Conservation (phyloP, 2,797 vertebrate species). For the Nyctalus aviator region DNA sequence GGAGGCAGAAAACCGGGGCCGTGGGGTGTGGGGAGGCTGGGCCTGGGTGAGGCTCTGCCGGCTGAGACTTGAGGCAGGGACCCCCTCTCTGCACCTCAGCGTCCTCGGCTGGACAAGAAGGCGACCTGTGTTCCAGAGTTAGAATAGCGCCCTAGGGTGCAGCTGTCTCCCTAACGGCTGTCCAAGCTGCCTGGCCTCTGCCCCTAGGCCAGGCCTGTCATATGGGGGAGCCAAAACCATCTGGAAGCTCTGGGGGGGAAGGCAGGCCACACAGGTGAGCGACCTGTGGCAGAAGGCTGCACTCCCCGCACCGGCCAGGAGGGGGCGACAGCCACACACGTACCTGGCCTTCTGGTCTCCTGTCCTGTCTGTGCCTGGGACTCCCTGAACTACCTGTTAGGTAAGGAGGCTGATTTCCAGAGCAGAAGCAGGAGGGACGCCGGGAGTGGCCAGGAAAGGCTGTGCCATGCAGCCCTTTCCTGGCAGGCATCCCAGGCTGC, state of each 20-base stretch:
- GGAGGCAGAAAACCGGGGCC: background rate
- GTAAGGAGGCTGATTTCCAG: background rate
- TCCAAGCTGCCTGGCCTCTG: background rate
- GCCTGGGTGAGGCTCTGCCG: background rate
- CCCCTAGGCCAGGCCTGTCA: background rate
- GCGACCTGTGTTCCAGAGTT: background rate
- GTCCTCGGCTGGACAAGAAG: background rate
- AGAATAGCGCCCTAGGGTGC: background rate
- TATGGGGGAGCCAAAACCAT: background rate
- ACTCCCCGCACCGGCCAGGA: background rate
- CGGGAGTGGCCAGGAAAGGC: background rate
- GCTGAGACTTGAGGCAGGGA: background rate
- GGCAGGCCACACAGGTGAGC: background rate
- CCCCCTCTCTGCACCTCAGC: background rate
- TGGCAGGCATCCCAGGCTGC: background rate
- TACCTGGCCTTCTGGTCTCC: background rate
- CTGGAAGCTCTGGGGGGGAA: background rate
- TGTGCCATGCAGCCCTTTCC: background rate
- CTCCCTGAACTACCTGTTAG: background rate
- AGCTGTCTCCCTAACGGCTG: background rate
- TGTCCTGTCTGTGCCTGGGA: accelerated
- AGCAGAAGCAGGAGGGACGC: background rate
- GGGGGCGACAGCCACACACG: constrained; percentile 15
- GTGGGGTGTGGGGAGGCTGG: background rate
- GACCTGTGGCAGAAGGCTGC: background rate